Evolutionary conservation across 2,888 invertebrate genomes (phyloP).

Genomic region (Chrysomela aeneicollis): DNA sequence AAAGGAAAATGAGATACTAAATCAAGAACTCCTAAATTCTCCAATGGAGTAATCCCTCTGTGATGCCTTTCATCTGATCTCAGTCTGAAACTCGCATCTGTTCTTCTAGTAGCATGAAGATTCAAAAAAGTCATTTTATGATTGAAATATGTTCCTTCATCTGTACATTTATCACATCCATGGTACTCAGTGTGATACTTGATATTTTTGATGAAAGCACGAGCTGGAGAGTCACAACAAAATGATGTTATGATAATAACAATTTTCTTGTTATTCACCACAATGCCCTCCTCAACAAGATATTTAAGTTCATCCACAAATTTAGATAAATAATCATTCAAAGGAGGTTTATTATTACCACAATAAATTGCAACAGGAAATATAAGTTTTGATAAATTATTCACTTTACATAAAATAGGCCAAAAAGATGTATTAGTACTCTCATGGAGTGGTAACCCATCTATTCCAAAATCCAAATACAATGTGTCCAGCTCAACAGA

Average conservation of each 20-base stretch:
- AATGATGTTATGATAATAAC: slow-evolving; percentile 28
- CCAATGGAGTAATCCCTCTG: slow-evolving; percentile 33
- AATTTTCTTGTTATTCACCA: slow-evolving; percentile 13
- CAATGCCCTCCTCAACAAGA: slow-evolving; percentile 26
- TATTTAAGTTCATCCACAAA: slow-evolving; percentile 34
- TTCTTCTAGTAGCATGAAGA: slow-evolving; percentile 35
- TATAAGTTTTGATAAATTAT: neutral
- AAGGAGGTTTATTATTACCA: slow-evolving; percentile 36
- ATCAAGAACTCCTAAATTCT: slow-evolving; percentile 29
- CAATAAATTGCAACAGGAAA: slow-evolving; percentile 36
- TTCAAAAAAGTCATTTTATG: slow-evolving; percentile 38
- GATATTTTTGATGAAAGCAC: slow-evolving; percentile 36
- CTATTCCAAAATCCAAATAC: slow-evolving; percentile 25
- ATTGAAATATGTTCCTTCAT: slow-evolving; percentile 31
- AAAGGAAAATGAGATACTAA: slow-evolving; percentile 36
- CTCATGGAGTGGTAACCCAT: slow-evolving; percentile 34
- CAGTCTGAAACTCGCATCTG: slow-evolving; percentile 22
- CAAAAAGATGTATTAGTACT: slow-evolving; percentile 28
- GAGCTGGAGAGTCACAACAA: slow-evolving; percentile 40
- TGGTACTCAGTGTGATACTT: slow-evolving; percentile 41
- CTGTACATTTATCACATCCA: slow-evolving; percentile 34
- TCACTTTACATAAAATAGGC: slow-evolving; percentile 19
- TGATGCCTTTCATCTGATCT: slow-evolving; percentile 28
- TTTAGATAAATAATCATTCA: slow-evolving; percentile 32
- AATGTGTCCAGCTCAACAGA: slow-evolving; percentile 7